Evolutionary conservation across 2,797 vertebrate species (phyloP), one percentile per base, ranked within the genome.

Genomic region (Antennarius maculatus): DNA sequence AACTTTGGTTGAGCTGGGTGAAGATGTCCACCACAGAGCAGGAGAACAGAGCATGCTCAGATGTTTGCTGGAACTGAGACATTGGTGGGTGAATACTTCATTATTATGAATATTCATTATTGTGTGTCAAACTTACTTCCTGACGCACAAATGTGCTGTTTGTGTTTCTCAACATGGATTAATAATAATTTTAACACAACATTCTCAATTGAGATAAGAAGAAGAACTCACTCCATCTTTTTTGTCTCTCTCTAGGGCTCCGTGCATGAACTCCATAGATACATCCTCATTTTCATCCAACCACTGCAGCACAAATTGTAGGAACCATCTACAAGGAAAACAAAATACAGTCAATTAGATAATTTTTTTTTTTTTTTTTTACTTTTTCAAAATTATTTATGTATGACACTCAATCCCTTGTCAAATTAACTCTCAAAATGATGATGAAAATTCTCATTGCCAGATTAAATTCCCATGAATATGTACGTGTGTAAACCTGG

Each of bases 11-110:
- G 83, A 99, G 97, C 85, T 99, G 98, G 0, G 98, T 99, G 91
- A 99, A 99, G 81, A 99, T 95, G 0, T 99, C 98, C 85, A 99
- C 97, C 92, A 99, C 98, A 0, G 97, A 99, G 88, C 98, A 99
- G 84, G 98, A 99, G 90, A 99, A 99, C 12, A 99, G 94, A 6
- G 97, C 97, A 0, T 99, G 98, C 86, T 99, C 97, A 0, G 98
- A 99, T 0, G 96, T 99, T 91, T 98, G 98, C 91, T 98, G 97
- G 90, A 99, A 99, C 98, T 99, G 74, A 62, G 60, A 16, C 1
- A 18, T 8, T 5, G 42, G 2, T 50, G 10, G 15, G 11, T 9
- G 16, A 7, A 12, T 13, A 46, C 1, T 12, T 13, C 29, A 8
- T 39, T 54, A 29, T 17, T 39, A 54, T 34, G 8, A 51, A 29